These are phyloP conservation scores for Yponomeuta sedellus DNA, from an alignment of 2,888 invertebrate species.

Conservation along the genomic window DNA sequence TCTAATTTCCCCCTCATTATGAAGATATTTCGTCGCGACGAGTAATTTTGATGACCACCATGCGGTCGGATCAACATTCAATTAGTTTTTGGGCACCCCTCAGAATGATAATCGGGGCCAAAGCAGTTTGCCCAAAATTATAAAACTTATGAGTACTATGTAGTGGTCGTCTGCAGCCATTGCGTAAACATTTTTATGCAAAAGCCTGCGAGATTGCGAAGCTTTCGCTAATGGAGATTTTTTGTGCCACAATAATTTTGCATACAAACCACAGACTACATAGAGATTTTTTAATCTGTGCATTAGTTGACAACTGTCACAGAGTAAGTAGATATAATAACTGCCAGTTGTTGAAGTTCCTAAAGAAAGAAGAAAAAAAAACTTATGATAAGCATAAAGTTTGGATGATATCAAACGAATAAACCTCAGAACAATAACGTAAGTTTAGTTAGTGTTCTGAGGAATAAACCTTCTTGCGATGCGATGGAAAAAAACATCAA, in stretches of 20 bases:
- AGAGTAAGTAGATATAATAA: conserved; percentile 23
- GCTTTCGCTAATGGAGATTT: too few species aligned
- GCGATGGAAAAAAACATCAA: too few species aligned
- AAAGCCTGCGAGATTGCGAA: background rate
- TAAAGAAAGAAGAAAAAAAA: too few species aligned
- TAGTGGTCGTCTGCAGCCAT: background rate
- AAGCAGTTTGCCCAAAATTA: background rate
- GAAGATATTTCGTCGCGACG: background rate
- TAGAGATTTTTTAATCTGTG: too few species aligned
- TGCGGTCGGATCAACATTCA: background rate
- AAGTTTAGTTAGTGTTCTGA: too few species aligned
- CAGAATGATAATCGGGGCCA: background rate
- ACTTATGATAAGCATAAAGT: too few species aligned
- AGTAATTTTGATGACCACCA: background rate
- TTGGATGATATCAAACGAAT: too few species aligned
- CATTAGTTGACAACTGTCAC: too few species aligned
- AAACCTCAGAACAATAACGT: too few species aligned
- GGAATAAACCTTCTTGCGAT: too few species aligned
- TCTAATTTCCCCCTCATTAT: background rate
- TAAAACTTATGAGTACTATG: background rate
- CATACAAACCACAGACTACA: too few species aligned
- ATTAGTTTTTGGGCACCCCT: background rate
- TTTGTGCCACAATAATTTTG: background rate
- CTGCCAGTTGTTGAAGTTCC: too few species aligned
- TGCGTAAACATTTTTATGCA: background rate